Evolutionary conservation across 2,888 invertebrate genomes (phyloP).

Genomic region (Thera obeliscata): DNA sequence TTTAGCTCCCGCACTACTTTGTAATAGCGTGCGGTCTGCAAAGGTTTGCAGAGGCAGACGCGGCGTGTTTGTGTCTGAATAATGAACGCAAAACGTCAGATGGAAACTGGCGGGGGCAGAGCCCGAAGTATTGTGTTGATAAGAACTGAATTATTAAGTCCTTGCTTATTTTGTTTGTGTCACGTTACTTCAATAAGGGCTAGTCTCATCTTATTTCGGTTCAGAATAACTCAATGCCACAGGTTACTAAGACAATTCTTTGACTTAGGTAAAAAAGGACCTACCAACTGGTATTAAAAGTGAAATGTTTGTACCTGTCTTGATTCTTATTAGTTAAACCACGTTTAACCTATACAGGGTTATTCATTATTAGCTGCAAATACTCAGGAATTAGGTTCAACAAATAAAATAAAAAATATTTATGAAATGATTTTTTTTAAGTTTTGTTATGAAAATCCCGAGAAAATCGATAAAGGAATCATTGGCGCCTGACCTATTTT

Average conservation of each 20-base stretch:
- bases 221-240: slow-evolving; percentile 3
- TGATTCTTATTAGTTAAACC: no score
- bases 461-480: no score
- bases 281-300: no score
- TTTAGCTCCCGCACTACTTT: slow-evolving; percentile 10
- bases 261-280: no score
- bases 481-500: no score
- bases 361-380: no score
- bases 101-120: slow-evolving; percentile 13
- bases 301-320: no score
- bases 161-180: slow-evolving; percentile 33
- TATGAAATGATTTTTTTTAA: no score
- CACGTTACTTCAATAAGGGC: slow-evolving; percentile 19
- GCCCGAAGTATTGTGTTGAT: slow-evolving; percentile 31
- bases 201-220: neutral
- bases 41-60: slow-evolving; percentile 44
- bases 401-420: no score
- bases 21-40: slow-evolving; percentile 39
- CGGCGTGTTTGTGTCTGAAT: slow-evolving; percentile 53
- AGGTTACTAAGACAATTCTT: neutral
- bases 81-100: slow-evolving; percentile 45
- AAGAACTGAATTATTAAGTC: slow-evolving; percentile 37
- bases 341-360: no score
- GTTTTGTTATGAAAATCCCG: no score
- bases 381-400: no score